Conservation (phyloP, 2,888 invertebrate species). For the Lycaena phlaeas region DNA sequence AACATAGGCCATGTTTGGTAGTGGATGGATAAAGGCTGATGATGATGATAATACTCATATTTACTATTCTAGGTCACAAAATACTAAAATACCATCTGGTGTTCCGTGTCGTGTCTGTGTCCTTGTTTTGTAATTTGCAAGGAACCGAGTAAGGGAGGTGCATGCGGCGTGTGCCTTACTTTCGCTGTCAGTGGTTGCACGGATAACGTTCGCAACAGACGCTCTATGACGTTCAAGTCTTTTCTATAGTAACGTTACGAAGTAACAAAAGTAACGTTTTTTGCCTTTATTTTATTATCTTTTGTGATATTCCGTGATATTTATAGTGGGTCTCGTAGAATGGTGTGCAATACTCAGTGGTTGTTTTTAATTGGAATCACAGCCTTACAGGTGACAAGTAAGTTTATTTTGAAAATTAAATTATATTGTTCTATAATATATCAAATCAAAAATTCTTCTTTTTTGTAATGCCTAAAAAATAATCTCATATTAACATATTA, state of each 20-base stretch:
- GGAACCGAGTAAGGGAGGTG: slow-evolving; percentile 23
- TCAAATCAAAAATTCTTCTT: too few relatives aligned
- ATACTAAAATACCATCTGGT: too few relatives aligned
- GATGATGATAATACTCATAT: too few relatives aligned
- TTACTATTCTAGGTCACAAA: too few relatives aligned
- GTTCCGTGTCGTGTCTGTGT: too few relatives aligned
- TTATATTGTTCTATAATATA: too few relatives aligned
- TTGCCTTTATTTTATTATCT: background rate
- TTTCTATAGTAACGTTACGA: background rate
- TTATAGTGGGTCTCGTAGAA: slow-evolving; percentile 27
- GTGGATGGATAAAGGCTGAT: too few relatives aligned
- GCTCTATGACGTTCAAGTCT: too few relatives aligned
- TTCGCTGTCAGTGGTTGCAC: slow-evolving; percentile 53
- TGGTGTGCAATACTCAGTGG: slow-evolving; percentile 49
- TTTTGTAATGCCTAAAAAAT: too few relatives aligned
- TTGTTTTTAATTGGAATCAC: slow-evolving; percentile 52
- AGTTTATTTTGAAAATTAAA: slow-evolving; percentile 18
- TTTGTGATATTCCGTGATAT: slow-evolving; percentile 2
- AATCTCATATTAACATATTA: too few relatives aligned
- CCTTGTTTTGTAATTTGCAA: too few relatives aligned
- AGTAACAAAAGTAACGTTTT: background rate
- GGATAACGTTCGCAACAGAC: slow-evolving; percentile 38
- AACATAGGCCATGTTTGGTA: too few relatives aligned
- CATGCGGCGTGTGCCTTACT: slow-evolving; percentile 32
- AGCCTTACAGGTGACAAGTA: slow-evolving; percentile 48